Evolutionary conservation across 2,888 invertebrate genomes (phyloP), one percentile per base, ranked within the genome.

Genomic region (Notodonta ziczac): DNA sequence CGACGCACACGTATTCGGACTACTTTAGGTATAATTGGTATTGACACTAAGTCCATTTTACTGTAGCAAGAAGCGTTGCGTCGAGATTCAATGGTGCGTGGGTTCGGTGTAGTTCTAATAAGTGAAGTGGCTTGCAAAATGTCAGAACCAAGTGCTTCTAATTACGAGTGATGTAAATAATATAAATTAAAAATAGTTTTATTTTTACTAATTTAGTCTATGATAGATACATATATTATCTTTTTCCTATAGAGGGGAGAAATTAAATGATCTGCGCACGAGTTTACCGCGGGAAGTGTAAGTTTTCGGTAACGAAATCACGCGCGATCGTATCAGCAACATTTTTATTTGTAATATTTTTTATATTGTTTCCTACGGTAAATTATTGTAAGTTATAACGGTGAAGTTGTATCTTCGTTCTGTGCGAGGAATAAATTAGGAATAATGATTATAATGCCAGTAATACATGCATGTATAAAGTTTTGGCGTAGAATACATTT

Each of bases 111-210:
- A 51, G 16, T 24, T 51, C 5, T 24, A 7, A 10, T 24, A 44
- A 42, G 10, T 12, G 6, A 42, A 50, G 32, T 24, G 51, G 10
- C 51, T 39, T 13, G n/a, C 14, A 42, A 52, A 51, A 51, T 14
- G 35, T 52, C 24, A 24, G 56, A 56, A 52, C 56, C 52, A 56
- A 56, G 60, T 60, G 60, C 56, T 60, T 44, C 60, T 56, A 40
- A 56, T 16, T n/a, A 56, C 46, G 55, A 50, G 32, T 44, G 16
- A 56, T 56, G 51, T 59, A 59, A 52, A 52, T 60, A 56, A 52
- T 56, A 53, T 16, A 53, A 39, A 58, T 44, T 44, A 44, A 53
- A 35, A 35, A 35, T 53, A 48, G 42, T 44, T 58, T 58, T 55
- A 14, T 51, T 40, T 56, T 46, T 46, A 46, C 46, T 46, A 46